These are phyloP conservation scores for Drosophila planitibia DNA, from an alignment of 2,888 invertebrate genomes.

Conservation along the genomic window DNA sequence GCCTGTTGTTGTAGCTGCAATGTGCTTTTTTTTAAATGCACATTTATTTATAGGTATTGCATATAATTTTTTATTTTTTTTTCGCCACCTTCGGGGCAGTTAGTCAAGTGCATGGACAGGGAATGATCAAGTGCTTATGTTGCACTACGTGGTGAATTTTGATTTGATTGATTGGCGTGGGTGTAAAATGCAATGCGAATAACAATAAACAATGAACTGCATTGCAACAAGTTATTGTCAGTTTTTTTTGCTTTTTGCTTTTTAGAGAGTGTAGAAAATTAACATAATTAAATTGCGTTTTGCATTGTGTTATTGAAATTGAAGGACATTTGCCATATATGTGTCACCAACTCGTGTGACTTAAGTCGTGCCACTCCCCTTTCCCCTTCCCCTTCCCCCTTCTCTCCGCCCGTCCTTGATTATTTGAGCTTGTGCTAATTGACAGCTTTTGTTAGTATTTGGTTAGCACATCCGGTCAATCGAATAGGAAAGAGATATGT, in stretches of 20 bases:
- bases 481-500: conserved; percentile 13
- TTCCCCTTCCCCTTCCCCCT: not conserved
- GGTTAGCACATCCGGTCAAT: conserved; percentile 43
- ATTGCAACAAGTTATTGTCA: not conserved
- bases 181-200: conserved; percentile 39
- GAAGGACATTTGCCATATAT: conserved; percentile 47
- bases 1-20: conserved; percentile 11
- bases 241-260: not conserved
- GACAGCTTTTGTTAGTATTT: conserved; percentile 24
- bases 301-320: conserved; percentile 43
- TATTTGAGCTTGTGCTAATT: conserved; percentile 46
- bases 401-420: not conserved
- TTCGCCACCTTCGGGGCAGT: conserved; percentile 31
- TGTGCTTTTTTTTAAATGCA: conserved; percentile 16
- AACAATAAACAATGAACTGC: conserved; percentile 15
- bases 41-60: conserved; percentile 10
- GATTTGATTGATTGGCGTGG: conserved; percentile 35
- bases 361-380: conserved; percentile 4
- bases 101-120: conserved; percentile 53
- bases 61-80: not conserved
- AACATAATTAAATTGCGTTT: conserved; percentile 48
- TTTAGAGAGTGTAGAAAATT: conserved; percentile 38
- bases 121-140: conserved; percentile 22
- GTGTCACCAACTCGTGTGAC: conserved; percentile 35
- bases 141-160: conserved; percentile 19